These are phyloP conservation scores for Euleptes europaea DNA, from an alignment of 2,113 vertebrate species.

Conservation along the genomic window DNA sequence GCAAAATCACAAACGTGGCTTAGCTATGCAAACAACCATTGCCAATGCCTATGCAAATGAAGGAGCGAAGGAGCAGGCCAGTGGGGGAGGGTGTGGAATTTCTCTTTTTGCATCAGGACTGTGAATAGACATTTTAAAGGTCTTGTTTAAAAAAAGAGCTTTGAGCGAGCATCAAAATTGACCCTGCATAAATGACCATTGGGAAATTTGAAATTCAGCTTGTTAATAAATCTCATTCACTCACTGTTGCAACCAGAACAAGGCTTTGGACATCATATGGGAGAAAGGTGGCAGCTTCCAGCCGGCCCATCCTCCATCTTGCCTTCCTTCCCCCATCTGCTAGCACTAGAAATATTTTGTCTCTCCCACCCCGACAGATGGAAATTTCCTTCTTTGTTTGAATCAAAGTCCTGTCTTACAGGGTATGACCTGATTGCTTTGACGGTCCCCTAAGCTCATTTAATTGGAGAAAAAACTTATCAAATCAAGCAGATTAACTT, in stretches of 20 bases:
- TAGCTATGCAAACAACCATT: no score
- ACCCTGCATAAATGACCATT: no score
- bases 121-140: no score
- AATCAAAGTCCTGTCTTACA: neutral
- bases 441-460: conserved; percentile 15
- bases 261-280: neutral
- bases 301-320: no score
- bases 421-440: conserved; percentile 28
- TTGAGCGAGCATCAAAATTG: no score
- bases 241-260: neutral
- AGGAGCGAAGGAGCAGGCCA: no score
- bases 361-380: neutral
- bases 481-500: conserved; percentile 31
- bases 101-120: no score
- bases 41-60: no score
- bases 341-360: conserved; percentile 5
- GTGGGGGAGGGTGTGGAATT: no score
- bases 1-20: no score
- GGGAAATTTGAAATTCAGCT: neutral
- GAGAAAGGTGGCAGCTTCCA: neutral
- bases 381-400: conserved; percentile 15
- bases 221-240: neutral
- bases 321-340: neutral
- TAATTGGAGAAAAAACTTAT: conserved; percentile 19
- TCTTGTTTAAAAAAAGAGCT: no score